Percentiles rank a stretch among this genome's conserved stretches.
phyloP scores from a whole-genome alignment of 1,140 invertebrate genomes.

The Spodoptera litura region DNA sequence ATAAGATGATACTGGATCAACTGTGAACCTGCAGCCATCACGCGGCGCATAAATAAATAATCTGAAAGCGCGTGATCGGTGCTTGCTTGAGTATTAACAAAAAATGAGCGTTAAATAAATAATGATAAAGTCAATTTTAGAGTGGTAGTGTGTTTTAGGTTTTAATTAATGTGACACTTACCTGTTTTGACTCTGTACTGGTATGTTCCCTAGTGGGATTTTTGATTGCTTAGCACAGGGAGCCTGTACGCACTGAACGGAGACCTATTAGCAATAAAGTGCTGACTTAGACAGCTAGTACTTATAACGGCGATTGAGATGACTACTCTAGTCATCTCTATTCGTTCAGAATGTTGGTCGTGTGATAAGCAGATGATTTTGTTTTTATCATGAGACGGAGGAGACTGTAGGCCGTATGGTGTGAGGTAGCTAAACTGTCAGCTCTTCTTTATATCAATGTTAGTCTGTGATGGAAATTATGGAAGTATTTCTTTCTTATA shows the following conservation, averaged over 20 bases:
- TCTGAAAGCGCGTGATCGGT: slow-evolving; percentile 34
- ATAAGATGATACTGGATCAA: slow-evolving; percentile 41
- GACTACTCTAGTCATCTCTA: neutral
- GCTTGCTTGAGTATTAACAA: neutral
- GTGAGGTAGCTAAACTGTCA: too few species aligned
- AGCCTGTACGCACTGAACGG: neutral
- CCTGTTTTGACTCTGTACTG: slow-evolving; percentile 4
- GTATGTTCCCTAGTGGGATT: slow-evolving; percentile 3
- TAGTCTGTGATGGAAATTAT: too few species aligned
- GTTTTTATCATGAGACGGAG: neutral
- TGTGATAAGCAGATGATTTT: slow-evolving; percentile 13
- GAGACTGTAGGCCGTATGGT: neutral
- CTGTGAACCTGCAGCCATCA: slow-evolving; percentile 39
- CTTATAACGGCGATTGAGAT: slow-evolving; percentile 7
- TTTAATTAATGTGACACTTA: slow-evolving; percentile 9
- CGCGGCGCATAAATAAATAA: slow-evolving; percentile 47
- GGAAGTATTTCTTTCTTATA: too few species aligned
- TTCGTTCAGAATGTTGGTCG: slow-evolving; percentile 8
- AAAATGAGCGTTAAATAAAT: slow-evolving; percentile 22
- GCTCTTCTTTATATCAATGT: too few species aligned
- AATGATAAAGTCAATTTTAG: slow-evolving; percentile 22
- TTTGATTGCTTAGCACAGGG: neutral
- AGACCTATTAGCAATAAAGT: slow-evolving; percentile 25
- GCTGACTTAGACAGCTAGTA: neutral
- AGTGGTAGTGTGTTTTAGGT: neutral